Evolutionary conservation across 2,113 vertebrate genomes (phyloP).

Genomic region (Planiliza haematocheilus): DNA sequence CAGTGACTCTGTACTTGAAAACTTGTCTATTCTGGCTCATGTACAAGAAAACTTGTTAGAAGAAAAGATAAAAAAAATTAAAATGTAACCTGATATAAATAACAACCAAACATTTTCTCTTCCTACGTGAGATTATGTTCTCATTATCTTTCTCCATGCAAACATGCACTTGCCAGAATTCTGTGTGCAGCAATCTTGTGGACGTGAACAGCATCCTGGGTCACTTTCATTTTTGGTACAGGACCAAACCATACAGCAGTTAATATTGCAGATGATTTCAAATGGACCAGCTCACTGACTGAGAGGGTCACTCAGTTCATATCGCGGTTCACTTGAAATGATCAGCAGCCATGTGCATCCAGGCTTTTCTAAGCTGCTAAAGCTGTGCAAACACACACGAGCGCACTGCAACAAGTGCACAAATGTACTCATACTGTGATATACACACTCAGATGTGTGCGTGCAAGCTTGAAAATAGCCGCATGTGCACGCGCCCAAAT

Average conservation of each 20-base stretch:
- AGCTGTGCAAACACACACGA: conserved; percentile 66
- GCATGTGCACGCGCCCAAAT: not conserved
- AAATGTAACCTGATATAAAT: not conserved
- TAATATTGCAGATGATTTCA: conserved; percentile 44
- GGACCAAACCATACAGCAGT: conserved; percentile 40
- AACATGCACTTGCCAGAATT: conserved; percentile 25
- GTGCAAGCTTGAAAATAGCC: not conserved
- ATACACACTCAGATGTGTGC: conserved; percentile 10
- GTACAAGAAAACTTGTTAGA: too few species aligned
- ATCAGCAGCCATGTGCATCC: conserved; percentile 63
- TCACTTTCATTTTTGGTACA: conserved; percentile 52
- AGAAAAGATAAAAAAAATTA: too few species aligned
- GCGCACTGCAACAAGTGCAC: not conserved
- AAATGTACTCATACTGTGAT: conserved; percentile 4
- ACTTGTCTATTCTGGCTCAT: too few species aligned
- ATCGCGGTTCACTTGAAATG: conserved; percentile 36
- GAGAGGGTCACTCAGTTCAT: conserved; percentile 32
- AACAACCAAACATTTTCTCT: conserved; percentile 8
- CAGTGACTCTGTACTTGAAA: too few species aligned
- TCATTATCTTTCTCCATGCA: conserved; percentile 1
- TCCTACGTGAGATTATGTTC: conserved; percentile 20
- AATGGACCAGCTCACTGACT: conserved; percentile 42
- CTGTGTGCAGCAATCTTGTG: conserved; percentile 17
- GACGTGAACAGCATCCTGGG: conserved; percentile 30
- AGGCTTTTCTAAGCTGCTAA: conserved; percentile 55